A percentile compares a stretch with the other conserved stretches of the same genome.
These are phyloP conservation scores for Camelus dromedarius DNA, from an alignment of 2,113 vertebrate species.

Conservation along the genomic window DNA sequence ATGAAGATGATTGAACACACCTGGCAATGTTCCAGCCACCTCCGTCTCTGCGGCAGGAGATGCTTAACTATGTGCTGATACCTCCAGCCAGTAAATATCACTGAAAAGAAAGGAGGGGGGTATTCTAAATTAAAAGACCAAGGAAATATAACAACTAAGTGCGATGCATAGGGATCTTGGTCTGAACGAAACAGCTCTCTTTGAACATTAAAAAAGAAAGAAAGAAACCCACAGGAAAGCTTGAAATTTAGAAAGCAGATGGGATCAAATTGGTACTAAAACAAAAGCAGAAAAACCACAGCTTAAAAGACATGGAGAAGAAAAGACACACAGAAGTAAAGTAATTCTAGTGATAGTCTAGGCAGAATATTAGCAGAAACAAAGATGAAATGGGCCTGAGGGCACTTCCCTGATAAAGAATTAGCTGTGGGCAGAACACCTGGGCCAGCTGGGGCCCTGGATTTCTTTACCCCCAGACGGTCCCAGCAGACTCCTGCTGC, in stretches of 20 bases:
- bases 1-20: neutral
- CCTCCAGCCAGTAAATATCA: neutral
- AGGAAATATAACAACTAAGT: neutral
- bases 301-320: neutral
- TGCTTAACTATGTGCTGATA: neutral
- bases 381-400: neutral
- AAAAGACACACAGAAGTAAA: neutral
- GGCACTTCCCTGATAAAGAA: neutral
- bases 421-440: neutral
- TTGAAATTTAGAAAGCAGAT: conserved; percentile 46
- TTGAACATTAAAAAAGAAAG: neutral
- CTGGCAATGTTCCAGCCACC: rapidly evolving
- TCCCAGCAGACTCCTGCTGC: neutral
- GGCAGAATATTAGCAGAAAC: neutral
- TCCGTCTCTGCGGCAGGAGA: neutral
- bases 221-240: neutral
- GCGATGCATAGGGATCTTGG: neutral
- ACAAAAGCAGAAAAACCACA: neutral
- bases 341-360: neutral
- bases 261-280: neutral
- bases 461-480: neutral
- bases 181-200: neutral
- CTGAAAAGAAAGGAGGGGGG: neutral
- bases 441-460: neutral
- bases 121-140: neutral